Conservation (phyloP, 2,888 invertebrate species). For the Pegoplata infirma region DNA sequence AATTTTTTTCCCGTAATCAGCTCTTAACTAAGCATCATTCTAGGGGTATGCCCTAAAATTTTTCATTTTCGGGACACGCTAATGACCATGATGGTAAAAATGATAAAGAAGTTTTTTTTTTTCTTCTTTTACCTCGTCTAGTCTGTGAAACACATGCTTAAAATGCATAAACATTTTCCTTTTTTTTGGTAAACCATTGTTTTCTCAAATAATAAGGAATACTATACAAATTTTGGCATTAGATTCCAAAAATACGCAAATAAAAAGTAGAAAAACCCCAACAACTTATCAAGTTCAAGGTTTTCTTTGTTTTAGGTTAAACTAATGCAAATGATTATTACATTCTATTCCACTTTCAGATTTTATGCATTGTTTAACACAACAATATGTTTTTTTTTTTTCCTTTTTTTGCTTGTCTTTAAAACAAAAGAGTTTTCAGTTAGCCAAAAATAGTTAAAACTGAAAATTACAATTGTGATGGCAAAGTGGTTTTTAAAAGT, state of each 20-base stretch:
- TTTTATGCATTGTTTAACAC: background rate
- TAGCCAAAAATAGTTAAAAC: background rate
- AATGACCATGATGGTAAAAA: no score
- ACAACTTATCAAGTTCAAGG: conserved; percentile 50
- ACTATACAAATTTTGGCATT: conserved; percentile 40
- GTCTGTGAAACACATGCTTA: background rate
- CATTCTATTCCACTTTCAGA: background rate
- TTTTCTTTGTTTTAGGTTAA: conserved; percentile 13
- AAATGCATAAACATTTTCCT: background rate
- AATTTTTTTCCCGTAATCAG: no score
- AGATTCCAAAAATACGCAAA: background rate
- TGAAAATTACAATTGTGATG: background rate
- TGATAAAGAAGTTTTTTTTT: background rate
- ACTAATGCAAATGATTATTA: background rate
- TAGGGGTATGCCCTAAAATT: no score
- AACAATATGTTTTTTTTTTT: no score
- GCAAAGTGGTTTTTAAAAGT: conserved; percentile 2
- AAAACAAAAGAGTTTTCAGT: background rate
- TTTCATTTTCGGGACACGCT: no score
- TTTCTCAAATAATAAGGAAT: background rate
- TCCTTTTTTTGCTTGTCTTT: no score
- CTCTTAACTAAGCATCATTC: no score
- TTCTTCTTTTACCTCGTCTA: conserved; percentile 1
- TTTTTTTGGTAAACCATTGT: no score
- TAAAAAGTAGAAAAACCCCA: no score